Evolutionary conservation across 2,797 vertebrate species (phyloP).

Genomic region (Pantherophis vulpinus): DNA sequence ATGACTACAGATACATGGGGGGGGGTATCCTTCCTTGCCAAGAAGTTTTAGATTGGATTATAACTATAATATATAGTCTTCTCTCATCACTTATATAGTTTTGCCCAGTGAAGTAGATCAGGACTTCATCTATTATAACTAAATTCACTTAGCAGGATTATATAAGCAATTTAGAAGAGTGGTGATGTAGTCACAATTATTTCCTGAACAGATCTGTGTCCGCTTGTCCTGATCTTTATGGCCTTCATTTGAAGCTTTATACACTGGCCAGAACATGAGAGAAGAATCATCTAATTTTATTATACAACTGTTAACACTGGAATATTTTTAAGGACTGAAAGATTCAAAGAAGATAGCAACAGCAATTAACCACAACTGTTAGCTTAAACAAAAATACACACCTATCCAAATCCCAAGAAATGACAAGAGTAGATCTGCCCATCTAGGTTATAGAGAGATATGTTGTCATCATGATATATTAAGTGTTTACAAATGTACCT

Average conservation of each 20-base stretch:
- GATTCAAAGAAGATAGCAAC: not conserved
- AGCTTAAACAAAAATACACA: not conserved
- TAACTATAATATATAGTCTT: not conserved
- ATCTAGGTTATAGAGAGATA: not conserved
- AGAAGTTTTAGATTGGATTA: not conserved
- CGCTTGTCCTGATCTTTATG: not conserved
- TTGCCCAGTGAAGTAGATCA: not conserved
- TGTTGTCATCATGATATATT: not conserved
- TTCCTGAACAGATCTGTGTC: not conserved
- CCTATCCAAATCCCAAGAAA: not conserved
- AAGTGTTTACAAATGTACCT: not conserved
- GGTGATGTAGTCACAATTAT: not conserved
- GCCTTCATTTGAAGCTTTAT: not conserved
- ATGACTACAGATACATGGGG: not conserved
- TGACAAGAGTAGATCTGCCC: not conserved
- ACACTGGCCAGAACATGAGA: not conserved
- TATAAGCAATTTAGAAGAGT: not conserved
- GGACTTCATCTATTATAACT: not conserved
- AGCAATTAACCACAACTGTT: not conserved
- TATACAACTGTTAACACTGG: not conserved
- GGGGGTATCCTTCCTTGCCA: not conserved
- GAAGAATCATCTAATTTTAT: not conserved
- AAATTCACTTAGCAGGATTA: not conserved
- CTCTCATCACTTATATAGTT: not conserved
- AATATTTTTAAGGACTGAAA: not conserved